phyloP scores from a whole-genome alignment of 2,888 invertebrate species.

The Celastrina argiolus region DNA sequence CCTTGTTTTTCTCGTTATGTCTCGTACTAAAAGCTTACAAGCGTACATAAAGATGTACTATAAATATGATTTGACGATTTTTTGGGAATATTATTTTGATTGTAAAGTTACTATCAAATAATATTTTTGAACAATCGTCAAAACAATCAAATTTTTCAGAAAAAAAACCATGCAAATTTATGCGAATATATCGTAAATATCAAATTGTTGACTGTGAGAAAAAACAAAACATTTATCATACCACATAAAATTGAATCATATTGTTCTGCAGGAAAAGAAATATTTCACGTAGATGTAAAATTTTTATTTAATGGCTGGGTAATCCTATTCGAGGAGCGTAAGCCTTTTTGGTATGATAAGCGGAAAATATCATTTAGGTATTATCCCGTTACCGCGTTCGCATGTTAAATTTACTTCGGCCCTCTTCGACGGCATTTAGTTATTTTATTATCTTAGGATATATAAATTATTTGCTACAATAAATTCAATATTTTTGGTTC shows the following conservation, averaged over 20 bases:
- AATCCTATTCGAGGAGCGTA: slow-evolving; percentile 15
- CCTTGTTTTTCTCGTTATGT: slow-evolving; percentile 5
- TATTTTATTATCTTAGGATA: not conserved
- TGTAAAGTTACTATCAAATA: no score
- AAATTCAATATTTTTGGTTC: no score
- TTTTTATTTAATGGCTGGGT: slow-evolving; percentile 5
- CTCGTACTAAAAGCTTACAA: not conserved
- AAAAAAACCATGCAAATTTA: no score
- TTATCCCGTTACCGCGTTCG: not conserved
- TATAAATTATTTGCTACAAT: no score
- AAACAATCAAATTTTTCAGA: no score
- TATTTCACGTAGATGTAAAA: slow-evolving; percentile 9
- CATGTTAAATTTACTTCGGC: slow-evolving; percentile 41
- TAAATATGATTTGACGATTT: not conserved
- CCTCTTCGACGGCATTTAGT: not conserved
- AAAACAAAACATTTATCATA: not conserved
- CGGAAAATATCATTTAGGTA: slow-evolving; percentile 40
- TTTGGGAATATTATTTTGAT: not conserved
- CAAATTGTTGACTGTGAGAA: not conserved
- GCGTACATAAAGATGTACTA: not conserved
- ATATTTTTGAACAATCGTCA: no score
- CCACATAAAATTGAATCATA: not conserved
- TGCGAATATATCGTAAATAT: no score
- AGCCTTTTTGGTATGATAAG: slow-evolving; percentile 56
- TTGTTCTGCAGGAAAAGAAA: not conserved